Percentiles rank a stretch among this genome's conserved stretches.
phyloP scores from a whole-genome alignment of 2,113 vertebrate genomes.

The Meriones unguiculatus region DNA sequence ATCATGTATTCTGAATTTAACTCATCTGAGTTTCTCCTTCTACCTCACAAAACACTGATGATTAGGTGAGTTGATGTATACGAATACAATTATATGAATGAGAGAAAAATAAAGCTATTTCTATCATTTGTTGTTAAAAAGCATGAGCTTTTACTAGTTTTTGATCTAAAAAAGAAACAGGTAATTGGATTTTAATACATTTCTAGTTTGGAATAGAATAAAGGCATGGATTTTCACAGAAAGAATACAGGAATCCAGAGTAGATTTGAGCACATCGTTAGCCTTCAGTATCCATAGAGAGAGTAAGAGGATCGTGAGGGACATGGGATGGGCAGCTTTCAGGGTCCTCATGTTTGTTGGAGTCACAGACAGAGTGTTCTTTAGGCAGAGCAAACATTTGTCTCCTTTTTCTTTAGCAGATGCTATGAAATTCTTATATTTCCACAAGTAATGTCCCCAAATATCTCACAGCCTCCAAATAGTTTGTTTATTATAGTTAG shows the following conservation, averaged over 20 bases:
- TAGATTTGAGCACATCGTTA: not conserved
- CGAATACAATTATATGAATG: not conserved
- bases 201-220: not conserved
- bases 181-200: not conserved
- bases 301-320: not conserved
- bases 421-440: not conserved
- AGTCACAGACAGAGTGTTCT: not conserved
- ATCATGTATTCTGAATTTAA: not conserved
- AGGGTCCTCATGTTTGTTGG: not conserved
- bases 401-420: not conserved
- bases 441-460: slow-evolving; percentile 11
- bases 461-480: not conserved
- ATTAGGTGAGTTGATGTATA: not conserved
- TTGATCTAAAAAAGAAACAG: not conserved
- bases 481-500: not conserved
- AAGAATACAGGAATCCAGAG: not conserved
- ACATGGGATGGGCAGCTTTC: not conserved
- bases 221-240: not conserved
- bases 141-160: not conserved
- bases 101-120: not conserved
- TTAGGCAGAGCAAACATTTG: not conserved
- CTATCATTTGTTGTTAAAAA: not conserved
- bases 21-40: not conserved
- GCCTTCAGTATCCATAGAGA: not conserved
- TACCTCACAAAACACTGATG: not conserved